Evolutionary conservation across 2,797 vertebrate species (phyloP), one percentile per base, ranked within the genome.

Genomic region (Stomatorhinus walkeri): DNA sequence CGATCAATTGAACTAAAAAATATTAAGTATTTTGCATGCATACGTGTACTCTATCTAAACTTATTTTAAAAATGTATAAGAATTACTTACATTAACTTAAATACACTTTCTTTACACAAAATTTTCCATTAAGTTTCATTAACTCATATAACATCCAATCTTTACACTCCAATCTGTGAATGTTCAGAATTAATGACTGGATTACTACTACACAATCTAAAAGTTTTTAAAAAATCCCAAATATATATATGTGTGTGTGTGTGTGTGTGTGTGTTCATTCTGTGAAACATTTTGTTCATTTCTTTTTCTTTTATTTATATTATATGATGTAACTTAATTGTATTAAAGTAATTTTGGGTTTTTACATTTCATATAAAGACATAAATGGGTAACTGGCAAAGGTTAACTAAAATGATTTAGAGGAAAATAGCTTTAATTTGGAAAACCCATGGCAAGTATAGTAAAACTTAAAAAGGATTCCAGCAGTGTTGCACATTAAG

Each of bases 381-480:
- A 10, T 56, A 89, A 22, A 64, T 64, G 10, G 49, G 61, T 85
- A 56, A 89, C 32, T 85, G 56, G 40, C 56, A 64, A 85, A 89
- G 24, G 24, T 86, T 56, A 56, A 28, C 51, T 56, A 56, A 54
- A 51, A 48, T 59, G 24, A 83, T 9, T 28, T 51, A 36, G 59
- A 85, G n/a, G 40, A 56, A 19, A 85, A 61, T 68, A 52, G 56
- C 88, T 85, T 85, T 89, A 83, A 85, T 89, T 85, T 12, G 72
- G 59, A 59, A 89, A 90, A 93, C 92, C 93, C 92, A 91, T 93
- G 51, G 85, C 48, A 79, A 89, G 40, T 54, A 79, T 22, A 87
- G 36, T 68, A 79, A 48, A 87, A 87, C 68, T 76, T 87, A 56
- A 46, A 89, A 87, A 54, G 56, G 16, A 22, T 32, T 72, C 51